Base-by-base conservation (phyloP, 2,797 vertebrate genomes). In the Astyanax mexicanus region DNA sequence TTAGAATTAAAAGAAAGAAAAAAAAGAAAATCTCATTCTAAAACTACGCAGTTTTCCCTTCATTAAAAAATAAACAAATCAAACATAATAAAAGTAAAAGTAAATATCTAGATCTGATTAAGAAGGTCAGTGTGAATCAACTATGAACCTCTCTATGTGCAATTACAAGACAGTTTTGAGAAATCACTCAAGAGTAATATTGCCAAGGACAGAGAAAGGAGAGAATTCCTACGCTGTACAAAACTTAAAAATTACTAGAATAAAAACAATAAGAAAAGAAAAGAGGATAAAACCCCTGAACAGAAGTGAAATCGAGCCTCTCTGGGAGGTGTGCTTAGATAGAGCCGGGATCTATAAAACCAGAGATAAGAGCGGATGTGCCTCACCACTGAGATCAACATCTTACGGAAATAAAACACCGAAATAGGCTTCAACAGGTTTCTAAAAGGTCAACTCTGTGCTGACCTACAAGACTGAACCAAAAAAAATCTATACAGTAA, bases 111-210 rank as follows among this genome's bases (percentile, higher is more conserved):
- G 91, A 84, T 91, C 80, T 80, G 83, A 85, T 86, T 70, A 81
- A 72, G 61, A 88, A 84, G 73, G 89, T 92, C 90, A 92, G 88
- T 90, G 88, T 89, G 85, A 87, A 87, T 88, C 77, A 84, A 70
- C 62, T 78, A 85, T 81, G 77, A 81, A 88, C 69, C 82, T 84
- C 85, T 83, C 72, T 75, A 84, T 86, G 90, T 91, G 90, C 88
- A 89, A 90, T 61, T 84, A 89, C 81, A 75, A 85, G 73, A 90
- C 83, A 86, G 87, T 86, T 84, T 73, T 78, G 69, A 83, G 51
- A 83, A 86, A 76, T 74, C 75, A 74, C 79, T 78, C 70, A 74
- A 81, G 71, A 84, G 75, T 51, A 84, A 79, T 80, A 75, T 67
- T 78, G 72, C 83, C 75, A 69, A 70, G 78, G 72, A 89, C 68